Evolutionary conservation across 2,113 vertebrate genomes (phyloP).

Genomic region (Phodopus roborovskii): DNA sequence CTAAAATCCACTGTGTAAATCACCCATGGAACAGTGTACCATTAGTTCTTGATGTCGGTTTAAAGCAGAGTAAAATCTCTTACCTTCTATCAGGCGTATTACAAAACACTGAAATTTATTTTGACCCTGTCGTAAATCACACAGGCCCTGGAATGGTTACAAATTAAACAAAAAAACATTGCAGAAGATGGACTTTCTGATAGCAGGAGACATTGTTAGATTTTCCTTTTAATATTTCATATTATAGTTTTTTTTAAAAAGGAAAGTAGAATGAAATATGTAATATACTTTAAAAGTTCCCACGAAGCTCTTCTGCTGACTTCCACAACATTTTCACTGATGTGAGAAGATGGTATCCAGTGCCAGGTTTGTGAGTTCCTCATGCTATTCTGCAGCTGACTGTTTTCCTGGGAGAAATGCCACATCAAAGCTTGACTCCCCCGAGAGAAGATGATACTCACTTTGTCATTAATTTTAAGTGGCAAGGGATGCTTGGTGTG

Average conservation of each 20-base stretch:
- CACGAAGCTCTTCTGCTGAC: neutral
- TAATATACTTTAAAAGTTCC: constrained; percentile 3
- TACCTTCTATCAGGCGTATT: constrained; percentile 43
- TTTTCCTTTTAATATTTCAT: neutral
- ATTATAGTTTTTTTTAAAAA: neutral
- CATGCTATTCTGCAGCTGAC: neutral
- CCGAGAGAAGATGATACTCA: neutral
- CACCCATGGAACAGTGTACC: constrained; percentile 21
- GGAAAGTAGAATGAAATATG: neutral
- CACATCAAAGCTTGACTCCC: neutral
- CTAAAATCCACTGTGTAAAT: constrained; percentile 24
- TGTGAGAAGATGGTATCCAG: neutral
- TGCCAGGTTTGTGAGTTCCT: neutral
- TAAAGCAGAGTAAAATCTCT: constrained; percentile 1
- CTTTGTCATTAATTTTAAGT: neutral
- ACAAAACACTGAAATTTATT: constrained; percentile 54
- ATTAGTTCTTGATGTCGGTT: constrained; percentile 54
- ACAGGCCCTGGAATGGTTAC: neutral
- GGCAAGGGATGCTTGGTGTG: neutral
- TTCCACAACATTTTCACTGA: constrained; percentile 4
- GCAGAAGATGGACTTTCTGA: neutral
- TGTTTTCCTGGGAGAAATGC: neutral
- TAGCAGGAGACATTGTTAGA: neutral
- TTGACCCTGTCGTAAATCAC: constrained; percentile 43
- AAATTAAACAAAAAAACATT: constrained; percentile 59